Base-by-base conservation (phyloP, 1,140 invertebrate species). In the Halictus rubicundus region DNA sequence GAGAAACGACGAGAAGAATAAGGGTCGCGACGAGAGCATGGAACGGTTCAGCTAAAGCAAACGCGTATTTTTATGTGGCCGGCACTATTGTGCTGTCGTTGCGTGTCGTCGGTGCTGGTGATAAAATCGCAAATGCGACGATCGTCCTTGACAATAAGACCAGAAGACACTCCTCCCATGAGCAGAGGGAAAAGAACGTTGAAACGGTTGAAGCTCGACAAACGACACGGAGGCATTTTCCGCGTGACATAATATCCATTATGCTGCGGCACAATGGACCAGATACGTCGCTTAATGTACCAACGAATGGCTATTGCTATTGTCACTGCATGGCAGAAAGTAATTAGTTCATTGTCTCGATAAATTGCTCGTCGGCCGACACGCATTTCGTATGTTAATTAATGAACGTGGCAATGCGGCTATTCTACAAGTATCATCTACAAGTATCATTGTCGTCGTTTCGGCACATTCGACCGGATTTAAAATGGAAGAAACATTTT, bases 221-320 rank as follows among this genome's bases (percentile, higher is more conserved):
- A 84, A 61, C 79, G 75, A 63, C 21, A 59, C 63, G 16, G 2
- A 72, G 76, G 61, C 85, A 82, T 85, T 85, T 86, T 68, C 81
- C 80, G 72, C 71, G 79, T 86, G 85, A 85, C 85, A 76, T 82
- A 86, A 86, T 86, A 83, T 86, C 85, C 65, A 86, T 86, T 86
- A 86, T 85, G 57, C 54, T 46, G n/a, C 49, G 9, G 61, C 21
- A 86, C 84, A 86, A 86, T 86, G 76, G 80, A 65, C 57, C 81
- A 85, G 70, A 68, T 77, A 57, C 69, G 73, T 60, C 73, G 84
- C 73, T 86, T 86, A 86, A 86, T 83, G 76, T 78, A 86, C 80
- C 49, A 85, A 63, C 63, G 84, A 86, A 86, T 80, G 39, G 80
- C 77, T 65, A 76, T 85, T 80, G 64, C 85, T 70, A 86, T 86